Conservation (phyloP, 2,888 invertebrate species). For the Clitarchus hookeri region DNA sequence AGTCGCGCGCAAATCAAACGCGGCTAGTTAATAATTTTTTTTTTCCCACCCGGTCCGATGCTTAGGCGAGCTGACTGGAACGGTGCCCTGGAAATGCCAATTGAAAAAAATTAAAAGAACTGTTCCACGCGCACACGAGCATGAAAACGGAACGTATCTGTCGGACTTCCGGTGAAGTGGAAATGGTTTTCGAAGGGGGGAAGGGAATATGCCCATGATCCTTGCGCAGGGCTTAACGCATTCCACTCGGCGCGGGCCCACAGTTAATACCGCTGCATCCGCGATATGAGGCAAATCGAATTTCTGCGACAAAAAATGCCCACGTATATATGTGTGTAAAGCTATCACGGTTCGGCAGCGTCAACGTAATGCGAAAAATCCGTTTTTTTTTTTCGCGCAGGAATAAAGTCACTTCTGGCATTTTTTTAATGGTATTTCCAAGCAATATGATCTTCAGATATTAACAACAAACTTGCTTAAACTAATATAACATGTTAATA, state of each 20-base stretch:
- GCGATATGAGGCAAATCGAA: constrained; percentile 7
- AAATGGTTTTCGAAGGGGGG: background rate
- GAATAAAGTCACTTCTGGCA: too few species aligned
- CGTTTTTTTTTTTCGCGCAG: too few species aligned
- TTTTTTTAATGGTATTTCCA: too few species aligned
- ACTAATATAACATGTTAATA: too few species aligned
- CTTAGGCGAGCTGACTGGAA: background rate
- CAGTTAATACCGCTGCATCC: background rate
- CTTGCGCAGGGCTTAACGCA: background rate
- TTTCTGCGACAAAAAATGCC: background rate
- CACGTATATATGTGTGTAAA: too few species aligned
- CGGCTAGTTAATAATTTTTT: background rate
- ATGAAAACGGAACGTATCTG: background rate
- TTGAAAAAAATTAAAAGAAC: background rate
- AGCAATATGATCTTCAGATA: too few species aligned
- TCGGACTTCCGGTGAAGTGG: background rate
- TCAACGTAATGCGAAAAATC: too few species aligned
- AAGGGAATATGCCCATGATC: background rate
- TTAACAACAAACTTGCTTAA: too few species aligned
- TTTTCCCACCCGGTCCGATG: background rate
- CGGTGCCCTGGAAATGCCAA: background rate
- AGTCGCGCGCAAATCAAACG: background rate
- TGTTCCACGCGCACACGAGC: background rate
- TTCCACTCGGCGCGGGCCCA: background rate
- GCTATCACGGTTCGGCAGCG: too few species aligned